phyloP scores from a whole-genome alignment of 2,797 vertebrate species.

The Lepus oiostolus region DNA sequence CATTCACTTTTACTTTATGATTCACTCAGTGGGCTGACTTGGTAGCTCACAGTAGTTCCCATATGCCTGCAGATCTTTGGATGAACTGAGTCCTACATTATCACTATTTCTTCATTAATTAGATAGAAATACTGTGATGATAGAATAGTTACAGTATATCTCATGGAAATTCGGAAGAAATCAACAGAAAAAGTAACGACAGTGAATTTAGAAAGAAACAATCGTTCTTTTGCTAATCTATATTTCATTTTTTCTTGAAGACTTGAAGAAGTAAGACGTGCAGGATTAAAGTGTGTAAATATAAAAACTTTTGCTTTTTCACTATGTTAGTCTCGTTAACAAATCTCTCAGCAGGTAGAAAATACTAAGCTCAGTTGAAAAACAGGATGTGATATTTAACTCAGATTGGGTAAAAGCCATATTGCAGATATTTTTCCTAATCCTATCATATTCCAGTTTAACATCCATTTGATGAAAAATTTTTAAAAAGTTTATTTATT shows the following conservation, averaged over 20 bases:
- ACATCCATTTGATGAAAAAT: conserved; percentile 8
- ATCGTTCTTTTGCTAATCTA: conserved; percentile 38
- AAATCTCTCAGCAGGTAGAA: conserved; percentile 42
- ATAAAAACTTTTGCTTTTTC: conserved; percentile 22
- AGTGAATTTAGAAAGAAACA: conserved; percentile 61
- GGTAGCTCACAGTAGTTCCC: conserved; percentile 76
- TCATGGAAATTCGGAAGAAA: conserved; percentile 55
- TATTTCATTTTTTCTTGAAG: conserved; percentile 63
- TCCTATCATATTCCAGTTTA: conserved; percentile 45
- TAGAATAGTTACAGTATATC: conserved; percentile 29
- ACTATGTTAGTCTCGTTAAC: background rate
- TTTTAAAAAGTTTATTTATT: too few relatives aligned
- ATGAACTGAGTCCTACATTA: conserved; percentile 58
- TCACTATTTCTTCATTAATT: conserved; percentile 65
- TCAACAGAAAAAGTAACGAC: conserved; percentile 38
- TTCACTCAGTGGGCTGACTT: conserved; percentile 84
- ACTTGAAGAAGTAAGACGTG: background rate
- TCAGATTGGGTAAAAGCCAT: conserved; percentile 44
- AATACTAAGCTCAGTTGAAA: conserved; percentile 47
- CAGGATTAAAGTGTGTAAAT: conserved; percentile 16
- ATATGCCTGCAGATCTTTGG: conserved; percentile 72
- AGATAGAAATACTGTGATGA: conserved; percentile 44
- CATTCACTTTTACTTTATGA: conserved; percentile 82
- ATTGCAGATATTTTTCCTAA: conserved; percentile 60
- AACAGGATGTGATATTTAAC: background rate